These are phyloP conservation scores for Notodonta ziczac DNA, from an alignment of 2,888 invertebrate genomes.

Conservation along the genomic window DNA sequence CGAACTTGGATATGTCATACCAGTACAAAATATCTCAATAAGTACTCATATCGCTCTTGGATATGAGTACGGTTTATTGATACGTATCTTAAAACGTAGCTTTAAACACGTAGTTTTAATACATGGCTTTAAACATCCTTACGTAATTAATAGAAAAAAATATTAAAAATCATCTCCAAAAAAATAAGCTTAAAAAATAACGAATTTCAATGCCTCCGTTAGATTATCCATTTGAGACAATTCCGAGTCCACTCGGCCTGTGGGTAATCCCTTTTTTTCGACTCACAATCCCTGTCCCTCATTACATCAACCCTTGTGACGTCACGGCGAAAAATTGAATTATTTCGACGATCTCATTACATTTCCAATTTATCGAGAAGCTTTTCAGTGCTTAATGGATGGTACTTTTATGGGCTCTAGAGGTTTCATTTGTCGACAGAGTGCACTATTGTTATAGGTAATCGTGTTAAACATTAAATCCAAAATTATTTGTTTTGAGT, in stretches of 20 bases:
- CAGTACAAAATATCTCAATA: no score
- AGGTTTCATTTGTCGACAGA: no score
- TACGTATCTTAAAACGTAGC: no score
- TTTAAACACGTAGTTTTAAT: no score
- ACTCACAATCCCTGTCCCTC: neutral
- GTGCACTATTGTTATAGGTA: no score
- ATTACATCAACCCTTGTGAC: neutral
- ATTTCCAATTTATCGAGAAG: constrained; percentile 2
- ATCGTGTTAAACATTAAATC: no score
- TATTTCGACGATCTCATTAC: neutral
- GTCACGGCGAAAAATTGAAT: constrained; percentile 1
- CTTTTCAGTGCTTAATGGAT: neutral
- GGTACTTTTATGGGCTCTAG: neutral
- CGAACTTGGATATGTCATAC: no score
- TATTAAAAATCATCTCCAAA: neutral
- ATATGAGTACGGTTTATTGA: no score
- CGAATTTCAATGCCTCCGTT: neutral
- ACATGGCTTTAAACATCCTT: no score
- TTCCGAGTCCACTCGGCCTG: constrained; percentile 1
- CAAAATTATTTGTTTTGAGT: no score
- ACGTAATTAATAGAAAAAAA: no score
- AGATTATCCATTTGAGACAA: constrained; percentile 1
- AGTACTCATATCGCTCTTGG: no score
- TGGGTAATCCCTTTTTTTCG: neutral
- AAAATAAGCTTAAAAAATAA: neutral